phyloP scores from a whole-genome alignment of 1,140 invertebrate genomes.

The Procambarus clarkii region DNA sequence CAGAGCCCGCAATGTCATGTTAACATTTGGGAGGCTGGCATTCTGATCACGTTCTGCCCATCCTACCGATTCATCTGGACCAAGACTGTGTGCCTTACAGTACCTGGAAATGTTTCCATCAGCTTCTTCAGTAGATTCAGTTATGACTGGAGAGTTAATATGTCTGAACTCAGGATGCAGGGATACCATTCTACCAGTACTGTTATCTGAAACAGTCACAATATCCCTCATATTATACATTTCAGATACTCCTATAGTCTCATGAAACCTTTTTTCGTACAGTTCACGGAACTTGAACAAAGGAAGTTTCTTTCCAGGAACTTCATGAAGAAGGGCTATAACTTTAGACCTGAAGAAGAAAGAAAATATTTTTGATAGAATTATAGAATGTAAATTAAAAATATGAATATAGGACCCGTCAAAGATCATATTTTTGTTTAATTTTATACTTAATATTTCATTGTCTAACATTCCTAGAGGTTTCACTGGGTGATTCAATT shows the following conservation, averaged over 20 bases:
- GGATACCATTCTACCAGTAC: slow-evolving; percentile 82
- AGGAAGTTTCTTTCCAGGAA: slow-evolving; percentile 85
- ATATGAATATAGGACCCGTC: neutral
- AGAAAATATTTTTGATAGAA: neutral
- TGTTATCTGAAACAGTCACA: slow-evolving; percentile 70
- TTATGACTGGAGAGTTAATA: slow-evolving; percentile 78
- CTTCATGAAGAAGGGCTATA: slow-evolving; percentile 81
- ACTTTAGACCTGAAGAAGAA: slow-evolving; percentile 74
- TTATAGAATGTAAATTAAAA: neutral
- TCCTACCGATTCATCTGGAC: slow-evolving; percentile 78
- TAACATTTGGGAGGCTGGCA: slow-evolving; percentile 83
- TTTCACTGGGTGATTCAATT: too few relatives aligned
- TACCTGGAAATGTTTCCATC: slow-evolving; percentile 75
- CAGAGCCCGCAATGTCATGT: slow-evolving; percentile 82
- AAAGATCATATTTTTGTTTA: too few relatives aligned
- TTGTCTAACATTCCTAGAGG: too few relatives aligned
- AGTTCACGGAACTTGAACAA: slow-evolving; percentile 91
- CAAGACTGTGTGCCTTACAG: slow-evolving; percentile 79
- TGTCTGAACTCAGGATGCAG: slow-evolving; percentile 75
- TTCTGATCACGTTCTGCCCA: slow-evolving; percentile 86
- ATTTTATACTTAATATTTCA: too few relatives aligned
- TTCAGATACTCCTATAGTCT: slow-evolving; percentile 86
- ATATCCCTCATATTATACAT: slow-evolving; percentile 77
- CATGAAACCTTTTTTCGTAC: slow-evolving; percentile 88
- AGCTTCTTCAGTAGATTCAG: slow-evolving; percentile 29